Evolutionary conservation across 2,797 vertebrate species (phyloP), one percentile per base, ranked within the genome.

Genomic region (Diceros bicornis): DNA sequence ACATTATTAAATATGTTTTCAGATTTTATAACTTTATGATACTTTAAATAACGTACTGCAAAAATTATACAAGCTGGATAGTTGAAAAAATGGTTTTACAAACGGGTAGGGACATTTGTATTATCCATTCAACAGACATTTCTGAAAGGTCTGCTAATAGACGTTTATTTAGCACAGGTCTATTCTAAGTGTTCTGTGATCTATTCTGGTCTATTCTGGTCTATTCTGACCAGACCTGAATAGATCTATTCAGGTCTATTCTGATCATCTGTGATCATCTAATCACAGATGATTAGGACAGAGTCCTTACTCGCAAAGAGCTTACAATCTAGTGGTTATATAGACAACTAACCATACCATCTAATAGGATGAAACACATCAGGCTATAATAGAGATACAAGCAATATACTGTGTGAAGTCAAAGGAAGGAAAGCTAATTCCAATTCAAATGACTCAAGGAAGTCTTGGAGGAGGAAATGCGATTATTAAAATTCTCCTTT

Each of bases 1-100:
- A 75, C 89, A 81, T 95, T 52, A 52, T 12, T 94, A 92, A 92
- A 91, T 34, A 55, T 50, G 1, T 44, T 57, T 95, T 93, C 69
- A 52, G 20, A 71, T 95, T 93, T 83, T 85, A 77, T 88, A 89
- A 91, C 16, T 71, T 86, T 25, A 91, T 41, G 66, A 68, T 9
- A 2, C n/a, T 90, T 96, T 89, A 90, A 68, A 69, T 86, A 34
- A 14, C 72, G 71, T 79, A 34, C 18, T 89, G 37, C n/a, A 77
- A 71, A 91, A 25, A 57, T 92, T 94, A 89, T 47, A 34, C 10
- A 95, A 94, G 82, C 2, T 92, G 5, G 29, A 68, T 71, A 61
- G 89, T 20, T 77, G 41, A 72, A 68, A 82, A 50, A 94, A 50
- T 85, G n/a, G 0, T 77, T 66, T 21, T 71, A 50, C 21, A 96